Evolutionary conservation across 2,888 invertebrate genomes (phyloP), one percentile per base, ranked within the genome.

Genomic region (Idaea straminata): DNA sequence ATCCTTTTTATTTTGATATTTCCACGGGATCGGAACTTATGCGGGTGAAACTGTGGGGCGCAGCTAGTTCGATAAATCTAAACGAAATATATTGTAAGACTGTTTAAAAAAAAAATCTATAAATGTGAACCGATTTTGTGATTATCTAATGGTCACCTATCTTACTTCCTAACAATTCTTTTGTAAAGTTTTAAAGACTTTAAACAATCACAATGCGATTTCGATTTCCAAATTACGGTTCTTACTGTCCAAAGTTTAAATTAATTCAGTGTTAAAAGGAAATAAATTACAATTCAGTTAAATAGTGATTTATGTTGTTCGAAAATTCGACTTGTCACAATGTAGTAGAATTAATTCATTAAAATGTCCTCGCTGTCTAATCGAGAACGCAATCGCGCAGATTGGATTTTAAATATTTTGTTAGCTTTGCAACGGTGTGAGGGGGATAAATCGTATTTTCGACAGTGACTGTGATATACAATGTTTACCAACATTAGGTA

Each of bases 291-390:
- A 66, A 67, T 15, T 66, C 67, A 61, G 66, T 69, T 69, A 65
- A 69, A 67, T 25, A 6, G 67, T 68, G 68, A 72, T 68, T 67
- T 66, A 68, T 68, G 68, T n/a, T 64, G 61, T 68, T 61, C 38
- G 7, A 61, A 66, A 63, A 64, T 67, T 66, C 38, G 63, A 47
- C 62, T 64, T 65, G 62, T 66, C 69, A 64, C 64, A 61, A 61
- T 67, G 36, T 60, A 25, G 35, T 61, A 62, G 62, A 67, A 67
- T 66, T 67, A 63, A 68, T 63, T 63, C 38, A 64, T 61, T 61
- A 36, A 63, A 63, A 10, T 59, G 59, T 59, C 59, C 59, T 16
- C 59, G 59, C 34, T 10, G 59, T 34, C 34, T 59, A 59, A 59
- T 59, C 59, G 16, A 25, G 15, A 15, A 35, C 36, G 61, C 62